Conservation (phyloP, 2,888 invertebrate species). For the Synanthedon myopaeformis region DNA sequence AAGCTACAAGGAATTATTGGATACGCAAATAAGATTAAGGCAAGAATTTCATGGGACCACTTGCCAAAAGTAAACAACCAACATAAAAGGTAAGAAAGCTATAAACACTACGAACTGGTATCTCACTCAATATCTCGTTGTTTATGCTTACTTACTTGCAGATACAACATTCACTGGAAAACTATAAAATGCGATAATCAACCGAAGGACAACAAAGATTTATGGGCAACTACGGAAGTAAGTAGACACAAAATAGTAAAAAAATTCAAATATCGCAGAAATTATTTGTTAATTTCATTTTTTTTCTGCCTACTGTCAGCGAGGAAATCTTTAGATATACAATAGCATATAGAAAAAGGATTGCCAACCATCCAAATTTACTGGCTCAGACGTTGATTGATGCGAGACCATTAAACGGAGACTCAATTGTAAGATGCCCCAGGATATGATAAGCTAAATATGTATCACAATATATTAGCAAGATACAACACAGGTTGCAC, state of each 20-base stretch:
- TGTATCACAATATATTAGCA: no score
- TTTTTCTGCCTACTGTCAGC: no score
- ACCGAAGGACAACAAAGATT: slow-evolving; percentile 42
- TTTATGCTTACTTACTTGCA: slow-evolving; percentile 11
- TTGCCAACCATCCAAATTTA: no score
- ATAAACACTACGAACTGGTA: background rate
- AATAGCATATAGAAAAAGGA: no score
- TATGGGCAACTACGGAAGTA: slow-evolving; percentile 70
- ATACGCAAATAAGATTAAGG: slow-evolving; percentile 48
- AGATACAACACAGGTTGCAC: no score
- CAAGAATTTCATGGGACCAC: slow-evolving; percentile 47
- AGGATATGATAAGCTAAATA: no score
- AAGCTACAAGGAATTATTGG: slow-evolving; percentile 49
- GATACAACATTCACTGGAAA: slow-evolving; percentile 53
- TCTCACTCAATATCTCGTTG: background rate
- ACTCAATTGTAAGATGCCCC: no score
- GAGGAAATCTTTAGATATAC: no score
- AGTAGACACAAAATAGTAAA: background rate
- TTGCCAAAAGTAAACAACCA: slow-evolving; percentile 3
- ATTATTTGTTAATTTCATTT: no score
- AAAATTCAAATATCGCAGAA: no score
- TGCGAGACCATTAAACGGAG: no score
- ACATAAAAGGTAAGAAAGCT: slow-evolving; percentile 27
- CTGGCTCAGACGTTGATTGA: no score
- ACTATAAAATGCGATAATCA: slow-evolving; percentile 41